Evolutionary conservation across 2,797 vertebrate genomes (phyloP), one percentile per base, ranked within the genome.

Genomic region (Siniperca obscura): DNA sequence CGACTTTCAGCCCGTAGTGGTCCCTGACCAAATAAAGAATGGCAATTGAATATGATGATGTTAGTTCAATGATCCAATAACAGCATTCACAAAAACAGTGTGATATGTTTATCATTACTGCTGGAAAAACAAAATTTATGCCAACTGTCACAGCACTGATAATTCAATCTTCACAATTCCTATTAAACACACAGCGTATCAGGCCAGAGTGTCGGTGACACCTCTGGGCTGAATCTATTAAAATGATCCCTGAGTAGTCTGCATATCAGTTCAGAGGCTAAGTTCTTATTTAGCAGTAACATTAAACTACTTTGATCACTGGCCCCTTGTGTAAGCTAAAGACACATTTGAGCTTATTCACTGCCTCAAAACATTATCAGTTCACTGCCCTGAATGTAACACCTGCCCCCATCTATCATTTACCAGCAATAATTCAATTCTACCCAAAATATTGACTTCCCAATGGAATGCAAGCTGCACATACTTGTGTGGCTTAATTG

Each of bases 321-420:
- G 38, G 53, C 19, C 34, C 27, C 7, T 5, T 11, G 40, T 22
- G 40, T 65, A 0, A 61, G 21, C 19, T n/a, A 40, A 42, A 68
- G 61, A 64, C 69, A 59, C 1, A 22, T 53, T 19, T 53, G 72
- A 86, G 78, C 70, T 71, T 34, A 57, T 52, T 27, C 60, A 27
- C 19, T 1, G n/a, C 42, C 50, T 57, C 48, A 12, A n/a, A n/a
- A 21, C 25, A 16, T 21, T 2, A 36, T 44, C 50, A 61, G 22
- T 36, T n/a, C 62, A 19, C 34, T 1, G 46, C 22, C 50, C 11
- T 64, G 46, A 30, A 72, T 17, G 50, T 4, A 80, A 82, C 77
- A 73, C 62, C 77, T 79, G 42, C 73, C n/a, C 30, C 46, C 74
- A 55, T 76, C 27, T 1, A 30, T 78, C 42, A 40, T 53, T 78